These are phyloP conservation scores for Conomelus anceps DNA, from an alignment of 2,888 invertebrate genomes.

Conservation along the genomic window DNA sequence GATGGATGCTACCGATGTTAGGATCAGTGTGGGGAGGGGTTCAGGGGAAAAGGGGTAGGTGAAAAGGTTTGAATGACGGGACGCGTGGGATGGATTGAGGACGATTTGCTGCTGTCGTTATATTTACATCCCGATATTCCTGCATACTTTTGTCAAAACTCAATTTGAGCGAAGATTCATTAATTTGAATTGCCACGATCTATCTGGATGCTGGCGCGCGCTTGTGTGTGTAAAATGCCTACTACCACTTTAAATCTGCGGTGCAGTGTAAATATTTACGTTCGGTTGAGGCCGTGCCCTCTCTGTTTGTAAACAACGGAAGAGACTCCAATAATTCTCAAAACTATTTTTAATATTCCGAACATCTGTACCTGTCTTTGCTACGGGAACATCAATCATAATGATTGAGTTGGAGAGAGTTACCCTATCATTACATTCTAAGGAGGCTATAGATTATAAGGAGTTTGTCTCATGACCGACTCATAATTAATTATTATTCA, in stretches of 20 bases:
- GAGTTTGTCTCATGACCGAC: too few species aligned
- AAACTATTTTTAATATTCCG: background rate
- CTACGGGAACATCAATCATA: background rate
- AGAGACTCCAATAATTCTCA: background rate
- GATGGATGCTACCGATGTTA: background rate
- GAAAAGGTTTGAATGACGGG: background rate
- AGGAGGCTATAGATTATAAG: too few species aligned
- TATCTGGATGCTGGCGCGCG: background rate
- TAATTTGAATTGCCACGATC: background rate
- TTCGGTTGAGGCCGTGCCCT: background rate
- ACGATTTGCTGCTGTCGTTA: background rate
- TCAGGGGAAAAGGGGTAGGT: background rate
- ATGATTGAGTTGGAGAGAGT: too few species aligned
- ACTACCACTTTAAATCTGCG: background rate
- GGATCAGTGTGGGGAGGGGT: background rate
- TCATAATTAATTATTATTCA: too few species aligned
- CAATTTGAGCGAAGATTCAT: background rate
- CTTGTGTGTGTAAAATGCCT: background rate
- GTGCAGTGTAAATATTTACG: background rate
- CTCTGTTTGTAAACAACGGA: background rate
- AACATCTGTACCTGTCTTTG: background rate
- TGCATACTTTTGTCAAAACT: background rate
- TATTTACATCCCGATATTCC: slow-evolving; percentile 7
- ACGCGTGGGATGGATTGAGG: background rate
- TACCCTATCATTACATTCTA: too few species aligned